phyloP scores from a whole-genome alignment of 2,797 vertebrate genomes.

The Sciurus vulgaris region DNA sequence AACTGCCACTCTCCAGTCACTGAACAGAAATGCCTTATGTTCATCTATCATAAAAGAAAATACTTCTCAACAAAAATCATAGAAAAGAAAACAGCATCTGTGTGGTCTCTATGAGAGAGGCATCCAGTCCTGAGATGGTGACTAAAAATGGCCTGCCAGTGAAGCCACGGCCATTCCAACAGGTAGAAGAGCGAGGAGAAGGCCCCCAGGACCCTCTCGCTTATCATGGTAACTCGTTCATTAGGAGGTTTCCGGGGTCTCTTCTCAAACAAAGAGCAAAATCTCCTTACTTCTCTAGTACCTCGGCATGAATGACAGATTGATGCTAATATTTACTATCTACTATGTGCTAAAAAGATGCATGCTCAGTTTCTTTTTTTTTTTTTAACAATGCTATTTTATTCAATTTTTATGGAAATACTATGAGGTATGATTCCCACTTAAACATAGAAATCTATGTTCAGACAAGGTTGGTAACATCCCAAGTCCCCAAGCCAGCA shows the following conservation, averaged over 20 bases:
- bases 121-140: background rate
- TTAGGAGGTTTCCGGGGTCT: background rate
- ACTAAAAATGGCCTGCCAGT: background rate
- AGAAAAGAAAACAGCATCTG: background rate
- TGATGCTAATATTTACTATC: background rate
- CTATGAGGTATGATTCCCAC: background rate
- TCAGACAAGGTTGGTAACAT: background rate
- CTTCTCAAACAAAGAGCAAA: background rate
- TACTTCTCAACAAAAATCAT: background rate
- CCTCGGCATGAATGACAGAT: background rate
- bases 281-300: slow-evolving; percentile 17
- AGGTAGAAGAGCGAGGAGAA: background rate
- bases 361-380: background rate
- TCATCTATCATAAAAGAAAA: background rate
- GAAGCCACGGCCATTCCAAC: background rate
- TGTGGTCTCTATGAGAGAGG: background rate
- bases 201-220: background rate
- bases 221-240: background rate
- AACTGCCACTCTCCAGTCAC: background rate
- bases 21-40: background rate
- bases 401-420: background rate
- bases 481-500: slow-evolving; percentile 10
- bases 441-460: background rate
- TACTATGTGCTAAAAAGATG: background rate
- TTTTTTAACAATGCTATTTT: background rate